phyloP scores from a whole-genome alignment of 1,140 invertebrate species.

The Heterodera carotae region DNA sequence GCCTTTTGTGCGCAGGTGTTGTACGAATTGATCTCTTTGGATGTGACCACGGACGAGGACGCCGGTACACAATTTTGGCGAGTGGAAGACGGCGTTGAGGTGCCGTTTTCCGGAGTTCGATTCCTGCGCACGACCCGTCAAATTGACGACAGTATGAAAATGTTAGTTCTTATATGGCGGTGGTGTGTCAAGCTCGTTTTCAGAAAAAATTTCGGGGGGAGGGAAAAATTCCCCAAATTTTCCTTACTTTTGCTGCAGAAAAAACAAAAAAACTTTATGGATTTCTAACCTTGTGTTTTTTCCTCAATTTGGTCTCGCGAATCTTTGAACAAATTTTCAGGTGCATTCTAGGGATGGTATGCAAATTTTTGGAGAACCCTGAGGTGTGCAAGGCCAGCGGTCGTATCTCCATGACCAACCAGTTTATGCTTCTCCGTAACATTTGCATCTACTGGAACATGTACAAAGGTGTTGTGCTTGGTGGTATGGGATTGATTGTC shows the following conservation, averaged over 20 bases:
- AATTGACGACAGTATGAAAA: conserved; percentile 33
- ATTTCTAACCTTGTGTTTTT: too few species aligned
- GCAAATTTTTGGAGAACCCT: conserved; percentile 38
- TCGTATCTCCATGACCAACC: conserved; percentile 17
- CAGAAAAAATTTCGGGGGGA: too few species aligned
- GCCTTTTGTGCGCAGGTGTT: not conserved
- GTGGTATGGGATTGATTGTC: too few species aligned
- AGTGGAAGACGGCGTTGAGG: too few species aligned
- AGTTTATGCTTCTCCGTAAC: conserved; percentile 32
- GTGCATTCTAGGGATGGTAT: conserved; percentile 26
- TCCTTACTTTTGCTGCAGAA: too few species aligned
- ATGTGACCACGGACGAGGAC: conserved; percentile 18
- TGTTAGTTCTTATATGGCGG: not conserved
- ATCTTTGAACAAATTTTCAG: conserved; percentile 3
- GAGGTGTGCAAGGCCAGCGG: conserved; percentile 35
- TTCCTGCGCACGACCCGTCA: conserved; percentile 36
- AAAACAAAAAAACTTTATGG: too few species aligned
- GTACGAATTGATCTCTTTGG: conserved; percentile 35
- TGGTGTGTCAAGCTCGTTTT: too few species aligned
- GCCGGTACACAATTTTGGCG: not conserved
- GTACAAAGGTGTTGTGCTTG: conserved; percentile 17
- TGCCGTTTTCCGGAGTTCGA: conserved; percentile 11
- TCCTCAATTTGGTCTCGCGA: too few species aligned
- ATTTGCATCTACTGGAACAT: conserved; percentile 33
- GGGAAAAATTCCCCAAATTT: too few species aligned